Conservation (phyloP, 2,113 vertebrate genomes). For the Neolamprologus sp. region DNA sequence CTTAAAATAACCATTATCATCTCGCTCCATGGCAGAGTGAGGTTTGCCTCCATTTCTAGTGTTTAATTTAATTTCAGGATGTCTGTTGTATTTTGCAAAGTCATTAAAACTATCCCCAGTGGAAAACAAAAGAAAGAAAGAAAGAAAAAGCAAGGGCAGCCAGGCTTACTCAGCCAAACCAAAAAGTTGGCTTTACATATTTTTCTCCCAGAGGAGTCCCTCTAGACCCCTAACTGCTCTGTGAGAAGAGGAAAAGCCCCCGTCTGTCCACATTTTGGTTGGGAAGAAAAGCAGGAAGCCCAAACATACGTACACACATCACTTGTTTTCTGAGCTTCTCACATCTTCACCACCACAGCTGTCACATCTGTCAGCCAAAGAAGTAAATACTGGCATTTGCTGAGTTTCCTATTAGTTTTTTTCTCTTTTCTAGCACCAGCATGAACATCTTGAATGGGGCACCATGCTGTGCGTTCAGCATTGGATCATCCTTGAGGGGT, state of each 20-base stretch:
- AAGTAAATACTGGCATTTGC: background rate
- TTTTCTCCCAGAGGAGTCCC: background rate
- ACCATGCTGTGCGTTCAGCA: background rate
- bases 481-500: background rate
- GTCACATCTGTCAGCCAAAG: background rate
- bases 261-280: background rate
- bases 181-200: background rate
- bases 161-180: background rate
- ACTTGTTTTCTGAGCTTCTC: background rate
- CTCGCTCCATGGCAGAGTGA: background rate
- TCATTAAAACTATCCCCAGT: background rate
- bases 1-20: background rate
- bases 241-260: background rate
- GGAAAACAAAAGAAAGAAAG: background rate
- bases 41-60: background rate
- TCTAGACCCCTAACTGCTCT: background rate
- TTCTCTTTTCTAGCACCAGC: background rate
- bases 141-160: background rate
- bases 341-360: background rate
- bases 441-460: background rate
- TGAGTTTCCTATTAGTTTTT: background rate
- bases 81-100: background rate
- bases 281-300: conserved; percentile 4
- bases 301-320: background rate
- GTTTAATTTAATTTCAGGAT: background rate